Base-by-base conservation (phyloP, 30 jellyfish, hydroid and myxozoan genomes). In the Aurelia coerulea region DNA sequence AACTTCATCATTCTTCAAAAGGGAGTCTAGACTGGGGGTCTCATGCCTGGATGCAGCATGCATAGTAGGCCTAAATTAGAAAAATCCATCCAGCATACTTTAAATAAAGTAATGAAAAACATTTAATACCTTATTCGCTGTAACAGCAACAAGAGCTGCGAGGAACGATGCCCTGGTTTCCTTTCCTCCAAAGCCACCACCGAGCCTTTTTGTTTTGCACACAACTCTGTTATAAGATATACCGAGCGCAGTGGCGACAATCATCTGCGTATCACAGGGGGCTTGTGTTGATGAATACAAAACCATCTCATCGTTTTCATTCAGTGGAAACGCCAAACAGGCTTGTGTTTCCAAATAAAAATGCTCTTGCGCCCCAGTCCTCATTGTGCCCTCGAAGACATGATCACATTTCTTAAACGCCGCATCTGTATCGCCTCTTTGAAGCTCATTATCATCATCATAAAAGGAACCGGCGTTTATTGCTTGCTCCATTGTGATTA, bases 141-240 rank as follows among this genome's bases (percentile, higher is more conserved):
- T 78, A 33, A 79, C 80, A 42, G 89, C 89, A 62, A 79, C 89
- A 13, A 79, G 68, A 41, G 79, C 70, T 13, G 89, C 79, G 10
- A 79, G 1, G 29, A 15, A 13, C 10, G 59, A n/a, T 15, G 71
- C 7, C 39, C 70, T 79, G 23, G 89, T 79, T 66, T 79, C 89
- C 46, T 79, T 79, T 12, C 89, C 89, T 33, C 89, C 89, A 42
- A 76, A 76, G 2, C 87, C 87, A 16, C 87, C 87, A 3, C 87
- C 87, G 16, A 76, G 2, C 41, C 87, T 34, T 56, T 76, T 76
- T 3, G 66, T 19, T 12, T 33, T 59, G 65, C 87, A 76, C 35
- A 41, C 76, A 39, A 76, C 59, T 17, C 87, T 60, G 76, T 62
- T 76, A 18, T 4, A 16, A 16, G 49, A 19, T 13, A 79, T 16